Evolutionary conservation across 2,113 vertebrate genomes (phyloP).

Genomic region (Neogobius melanostomus): DNA sequence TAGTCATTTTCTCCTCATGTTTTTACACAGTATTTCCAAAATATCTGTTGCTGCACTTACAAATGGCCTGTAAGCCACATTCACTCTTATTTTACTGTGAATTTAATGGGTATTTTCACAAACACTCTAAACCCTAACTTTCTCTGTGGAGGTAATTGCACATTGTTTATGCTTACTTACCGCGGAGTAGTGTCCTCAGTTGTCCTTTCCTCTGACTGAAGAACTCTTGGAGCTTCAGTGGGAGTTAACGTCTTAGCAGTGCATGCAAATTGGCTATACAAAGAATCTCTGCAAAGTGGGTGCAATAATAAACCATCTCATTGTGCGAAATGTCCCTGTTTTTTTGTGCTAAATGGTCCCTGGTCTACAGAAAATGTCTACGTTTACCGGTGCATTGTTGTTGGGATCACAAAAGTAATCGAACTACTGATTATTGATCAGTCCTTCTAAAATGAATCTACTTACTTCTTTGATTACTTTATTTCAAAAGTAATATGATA

Average conservation of each 20-base stretch:
- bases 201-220: slow-evolving; percentile 1
- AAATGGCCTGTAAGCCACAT: background rate
- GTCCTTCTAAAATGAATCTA: too few relatives aligned
- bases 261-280: background rate
- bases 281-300: background rate
- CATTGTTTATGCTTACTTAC: background rate
- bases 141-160: background rate
- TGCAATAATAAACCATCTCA: background rate
- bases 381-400: slow-evolving; percentile 1
- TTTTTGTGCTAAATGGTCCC: background rate
- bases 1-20: background rate
- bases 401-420: background rate
- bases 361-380: background rate
- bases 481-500: too few relatives aligned
- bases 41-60: background rate
- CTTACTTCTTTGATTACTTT: too few relatives aligned
- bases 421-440: too few relatives aligned
- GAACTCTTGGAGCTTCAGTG: background rate
- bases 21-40: background rate
- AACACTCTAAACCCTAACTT: background rate
- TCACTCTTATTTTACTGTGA: background rate
- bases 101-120: background rate
- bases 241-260: background rate
- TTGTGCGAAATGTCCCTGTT: background rate
- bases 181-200: background rate